Evolutionary conservation across 2,797 vertebrate genomes (phyloP).

Genomic region (Moxostoma hubbsi): DNA sequence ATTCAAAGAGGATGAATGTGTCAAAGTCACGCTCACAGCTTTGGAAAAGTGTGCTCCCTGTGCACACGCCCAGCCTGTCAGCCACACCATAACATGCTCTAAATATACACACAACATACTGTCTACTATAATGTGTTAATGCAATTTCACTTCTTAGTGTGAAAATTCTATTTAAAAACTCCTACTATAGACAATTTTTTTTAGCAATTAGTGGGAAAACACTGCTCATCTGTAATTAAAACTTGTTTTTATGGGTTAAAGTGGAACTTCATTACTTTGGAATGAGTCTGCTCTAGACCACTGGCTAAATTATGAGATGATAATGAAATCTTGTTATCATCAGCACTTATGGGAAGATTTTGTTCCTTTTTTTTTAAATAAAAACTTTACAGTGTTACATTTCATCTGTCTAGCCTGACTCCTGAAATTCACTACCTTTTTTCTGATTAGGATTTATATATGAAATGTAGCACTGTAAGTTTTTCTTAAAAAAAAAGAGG

Average conservation of each 20-base stretch:
- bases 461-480: too few species aligned
- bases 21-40: constrained; percentile 35
- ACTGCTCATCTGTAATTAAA: background rate
- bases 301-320: background rate
- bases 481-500: too few species aligned
- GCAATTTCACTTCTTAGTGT: constrained; percentile 27
- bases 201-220: background rate
- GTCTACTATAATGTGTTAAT: constrained; percentile 37
- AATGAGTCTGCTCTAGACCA: constrained; percentile 1
- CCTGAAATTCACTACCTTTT: background rate
- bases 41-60: constrained; percentile 23
- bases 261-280: background rate
- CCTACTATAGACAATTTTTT: background rate
- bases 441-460: background rate
- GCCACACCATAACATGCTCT: constrained; percentile 43
- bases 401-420: background rate
- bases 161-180: constrained; percentile 27
- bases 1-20: constrained; percentile 46
- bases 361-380: background rate
- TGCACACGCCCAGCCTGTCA: constrained; percentile 6
- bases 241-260: background rate
- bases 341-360: background rate
- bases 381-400: background rate
- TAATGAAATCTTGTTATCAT: background rate
- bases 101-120: constrained; percentile 38